These are phyloP conservation scores for Chloebia gouldiae DNA, from an alignment of 2,113 vertebrate species.

Conservation along the genomic window DNA sequence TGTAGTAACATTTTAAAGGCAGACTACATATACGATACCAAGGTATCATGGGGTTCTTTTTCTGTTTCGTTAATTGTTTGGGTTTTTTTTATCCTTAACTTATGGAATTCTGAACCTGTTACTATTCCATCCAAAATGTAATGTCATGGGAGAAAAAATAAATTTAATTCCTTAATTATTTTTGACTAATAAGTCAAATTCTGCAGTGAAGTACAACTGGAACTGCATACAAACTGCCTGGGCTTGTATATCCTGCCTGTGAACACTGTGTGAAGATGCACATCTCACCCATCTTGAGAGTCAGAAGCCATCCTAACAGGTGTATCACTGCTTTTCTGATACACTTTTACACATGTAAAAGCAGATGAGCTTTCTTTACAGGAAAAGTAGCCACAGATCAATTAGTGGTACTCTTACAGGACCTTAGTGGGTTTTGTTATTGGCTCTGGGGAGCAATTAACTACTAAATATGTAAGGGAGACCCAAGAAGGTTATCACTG, in stretches of 20 bases:
- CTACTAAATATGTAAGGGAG: background rate
- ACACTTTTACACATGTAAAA: background rate
- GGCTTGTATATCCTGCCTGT: background rate
- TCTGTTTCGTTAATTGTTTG: background rate
- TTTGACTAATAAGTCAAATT: background rate
- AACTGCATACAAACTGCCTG: background rate
- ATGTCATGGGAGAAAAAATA: background rate
- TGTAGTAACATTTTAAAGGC: background rate
- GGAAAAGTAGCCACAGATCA: background rate
- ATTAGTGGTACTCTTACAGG: background rate
- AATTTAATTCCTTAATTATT: constrained; percentile 1
- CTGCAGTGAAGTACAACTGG: background rate
- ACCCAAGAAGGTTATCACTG: background rate
- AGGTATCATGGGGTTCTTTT: background rate
- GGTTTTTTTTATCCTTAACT: background rate
- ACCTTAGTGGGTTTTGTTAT: background rate
- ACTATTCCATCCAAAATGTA: background rate
- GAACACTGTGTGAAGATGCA: background rate
- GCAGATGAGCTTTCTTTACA: background rate
- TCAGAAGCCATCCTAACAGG: background rate
- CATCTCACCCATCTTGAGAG: background rate
- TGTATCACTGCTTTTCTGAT: background rate
- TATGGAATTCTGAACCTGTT: background rate
- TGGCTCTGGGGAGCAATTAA: background rate
- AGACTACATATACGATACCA: background rate